Conservation (phyloP, 1,140 invertebrate genomes). For the Zaprionus taronus region DNA sequence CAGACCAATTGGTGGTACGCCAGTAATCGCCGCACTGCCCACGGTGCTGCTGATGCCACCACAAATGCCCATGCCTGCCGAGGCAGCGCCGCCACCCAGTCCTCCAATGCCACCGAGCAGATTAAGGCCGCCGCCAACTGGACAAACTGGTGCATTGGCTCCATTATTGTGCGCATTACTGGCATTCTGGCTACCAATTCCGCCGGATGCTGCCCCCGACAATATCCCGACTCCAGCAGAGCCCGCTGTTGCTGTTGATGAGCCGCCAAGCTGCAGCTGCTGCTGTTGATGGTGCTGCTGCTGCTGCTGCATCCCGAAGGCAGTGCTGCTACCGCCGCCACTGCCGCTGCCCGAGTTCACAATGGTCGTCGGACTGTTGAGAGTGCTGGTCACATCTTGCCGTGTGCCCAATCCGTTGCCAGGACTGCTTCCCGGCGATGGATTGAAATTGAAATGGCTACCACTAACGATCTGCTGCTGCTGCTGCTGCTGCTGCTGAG, state of each 20-base stretch:
- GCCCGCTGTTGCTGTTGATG: conserved; percentile 36
- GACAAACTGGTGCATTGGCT: conserved; percentile 25
- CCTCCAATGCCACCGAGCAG: conserved; percentile 62
- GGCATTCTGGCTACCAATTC: conserved; percentile 1
- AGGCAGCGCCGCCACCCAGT: conserved; percentile 56
- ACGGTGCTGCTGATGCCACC: conserved; percentile 83
- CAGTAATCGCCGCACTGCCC: conserved; percentile 81
- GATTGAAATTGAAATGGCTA: conserved; percentile 71
- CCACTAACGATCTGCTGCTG: conserved; percentile 18
- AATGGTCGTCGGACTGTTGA: conserved; percentile 79
- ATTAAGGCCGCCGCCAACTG: conserved; percentile 53
- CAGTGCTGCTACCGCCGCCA: conserved; percentile 65
- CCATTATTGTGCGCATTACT: conserved; percentile 62
- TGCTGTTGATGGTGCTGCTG: conserved; percentile 29
- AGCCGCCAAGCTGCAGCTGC: conserved; percentile 31
- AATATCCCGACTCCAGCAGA: conserved; percentile 12
- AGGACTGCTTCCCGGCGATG: conserved; percentile 71
- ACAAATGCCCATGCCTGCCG: conserved; percentile 76
- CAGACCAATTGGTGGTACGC: conserved; percentile 79
- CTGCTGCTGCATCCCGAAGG: conserved; percentile 61
- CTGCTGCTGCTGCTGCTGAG: conserved; percentile 30
- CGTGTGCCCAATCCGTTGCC: conserved; percentile 65
- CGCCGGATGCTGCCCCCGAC: conserved; percentile 26
- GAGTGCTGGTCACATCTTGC: conserved; percentile 63
- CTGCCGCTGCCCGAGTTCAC: conserved; percentile 77